These are phyloP conservation scores for Turritopsis rubra DNA, from an alignment of 30 jellyfish, hydroid and myxozoan genomes.

Conservation along the genomic window DNA sequence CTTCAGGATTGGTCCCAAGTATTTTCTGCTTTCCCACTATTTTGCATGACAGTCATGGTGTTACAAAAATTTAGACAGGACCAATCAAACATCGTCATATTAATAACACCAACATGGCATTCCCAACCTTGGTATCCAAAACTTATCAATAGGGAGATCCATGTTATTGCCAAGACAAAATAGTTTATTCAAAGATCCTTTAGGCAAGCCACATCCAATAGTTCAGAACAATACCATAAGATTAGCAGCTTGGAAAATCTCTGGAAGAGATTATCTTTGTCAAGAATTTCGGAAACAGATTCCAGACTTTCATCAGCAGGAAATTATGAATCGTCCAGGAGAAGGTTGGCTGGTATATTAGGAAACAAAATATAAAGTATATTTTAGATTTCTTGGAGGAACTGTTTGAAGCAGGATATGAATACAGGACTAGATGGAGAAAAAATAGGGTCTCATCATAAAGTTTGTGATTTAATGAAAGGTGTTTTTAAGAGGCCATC, in stretches of 20 bases:
- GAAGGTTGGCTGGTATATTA: conserved; percentile 1
- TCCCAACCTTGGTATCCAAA: too few species aligned
- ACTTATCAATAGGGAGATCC: too few species aligned
- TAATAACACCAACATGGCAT: too few species aligned
- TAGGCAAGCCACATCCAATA: too few species aligned
- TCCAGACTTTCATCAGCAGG: conserved; percentile 16
- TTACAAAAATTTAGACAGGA: too few species aligned
- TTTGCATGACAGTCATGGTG: too few species aligned
- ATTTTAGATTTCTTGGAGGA: neutral
- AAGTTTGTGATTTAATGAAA: neutral
- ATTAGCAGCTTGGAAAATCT: conserved; percentile 39
- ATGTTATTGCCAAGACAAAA: too few species aligned
- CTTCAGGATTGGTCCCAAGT: neutral
- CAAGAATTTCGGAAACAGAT: conserved; percentile 37
- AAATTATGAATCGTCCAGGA: conserved; percentile 6
- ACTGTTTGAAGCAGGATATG: neutral
- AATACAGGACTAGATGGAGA: neutral
- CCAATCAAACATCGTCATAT: too few species aligned
- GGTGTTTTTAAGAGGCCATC: neutral
- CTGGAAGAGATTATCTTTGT: conserved; percentile 16
- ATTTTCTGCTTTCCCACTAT: too few species aligned
- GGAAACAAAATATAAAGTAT: neutral
- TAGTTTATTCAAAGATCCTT: too few species aligned
- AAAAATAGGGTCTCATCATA: neutral
- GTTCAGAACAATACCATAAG: conserved; percentile 17